Evolutionary conservation across 1,140 invertebrate genomes (phyloP), one percentile per base, ranked within the genome.

Genomic region (Drosophila arizonae): DNA sequence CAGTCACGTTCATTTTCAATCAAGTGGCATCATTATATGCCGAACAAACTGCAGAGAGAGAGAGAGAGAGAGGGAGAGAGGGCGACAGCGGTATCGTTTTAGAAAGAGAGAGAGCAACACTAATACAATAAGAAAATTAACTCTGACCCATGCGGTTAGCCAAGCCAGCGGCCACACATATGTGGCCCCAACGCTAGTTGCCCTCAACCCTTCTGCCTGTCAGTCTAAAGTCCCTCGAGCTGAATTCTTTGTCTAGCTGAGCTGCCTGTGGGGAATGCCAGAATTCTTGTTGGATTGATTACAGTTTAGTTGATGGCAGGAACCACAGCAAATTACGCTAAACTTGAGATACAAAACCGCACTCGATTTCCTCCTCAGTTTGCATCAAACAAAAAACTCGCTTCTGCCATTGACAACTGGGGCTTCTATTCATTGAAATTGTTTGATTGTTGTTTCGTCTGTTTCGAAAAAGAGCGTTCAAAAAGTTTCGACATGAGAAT

Each of bases 1-100:
- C 79, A 87, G 84, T 87, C 84, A 87, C 84, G 84, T 87, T 88
- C 84, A 75, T 75, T 87, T 87, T 87, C 84, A 87, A 87, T 87
- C 84, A 87, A 87, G 84, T 87, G 79, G 76, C 84, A 87, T 87
- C 84, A 88, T 87, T 87, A 87, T 88, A 76, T 65, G 69, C 64
- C 84, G 79, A 87, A 82, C 79, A 87, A 88, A 82, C 71, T 73
- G 72, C 50, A 66, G 13, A 73, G 41, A 66, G 51, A 65, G 43
- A 48, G 39, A 46, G 15, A 6, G n/a, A 45, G 43, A 15, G 5
- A 45, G 43, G 1, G 43, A 45, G 43, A 15, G n/a, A 6, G 43
- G 15, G 43, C 5, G 43, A 46, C 41, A 13, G 11, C 11, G 41
- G 11, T 9, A 43, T 10, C 10, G n/a, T 11, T 3, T 43, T 2